Evolutionary conservation across 2,797 vertebrate genomes (phyloP).

Genomic region (Enteromius viviparus): DNA sequence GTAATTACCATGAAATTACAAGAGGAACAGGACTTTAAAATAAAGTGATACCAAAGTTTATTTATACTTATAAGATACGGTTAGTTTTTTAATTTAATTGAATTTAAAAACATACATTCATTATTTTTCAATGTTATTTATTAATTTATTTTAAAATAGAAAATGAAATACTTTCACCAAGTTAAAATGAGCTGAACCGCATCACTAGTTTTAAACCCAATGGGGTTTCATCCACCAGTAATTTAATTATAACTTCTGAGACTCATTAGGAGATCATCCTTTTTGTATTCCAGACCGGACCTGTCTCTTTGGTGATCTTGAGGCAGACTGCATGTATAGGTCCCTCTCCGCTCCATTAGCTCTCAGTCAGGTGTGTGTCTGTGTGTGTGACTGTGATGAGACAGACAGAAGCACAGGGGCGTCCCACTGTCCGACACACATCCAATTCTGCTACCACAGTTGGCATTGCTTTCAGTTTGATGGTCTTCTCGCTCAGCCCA

Average conservation of each 20-base stretch:
- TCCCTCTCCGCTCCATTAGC: constrained; percentile 25
- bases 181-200: constrained; percentile 1
- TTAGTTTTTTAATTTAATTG: too few relatives aligned
- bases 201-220: background rate
- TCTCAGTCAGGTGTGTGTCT: background rate
- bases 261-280: constrained; percentile 6
- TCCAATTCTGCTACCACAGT: constrained; percentile 23
- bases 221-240: constrained; percentile 10
- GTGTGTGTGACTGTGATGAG: background rate
- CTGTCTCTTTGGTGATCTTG: constrained; percentile 11
- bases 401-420: constrained; percentile 39
- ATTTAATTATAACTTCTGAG: constrained; percentile 22
- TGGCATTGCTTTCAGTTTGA: background rate
- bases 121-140: background rate
- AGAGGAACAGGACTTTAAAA: too few relatives aligned
- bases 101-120: too few relatives aligned
- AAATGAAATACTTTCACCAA: background rate
- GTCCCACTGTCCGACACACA: constrained; percentile 37
- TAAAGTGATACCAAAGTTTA: too few relatives aligned
- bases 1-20: too few relatives aligned
- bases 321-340: constrained; percentile 18
- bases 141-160: too few relatives aligned
- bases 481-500: background rate
- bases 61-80: background rate
- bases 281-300: background rate